phyloP scores from a whole-genome alignment of 1,140 invertebrate genomes.

The Rhyzopertha dominica region DNA sequence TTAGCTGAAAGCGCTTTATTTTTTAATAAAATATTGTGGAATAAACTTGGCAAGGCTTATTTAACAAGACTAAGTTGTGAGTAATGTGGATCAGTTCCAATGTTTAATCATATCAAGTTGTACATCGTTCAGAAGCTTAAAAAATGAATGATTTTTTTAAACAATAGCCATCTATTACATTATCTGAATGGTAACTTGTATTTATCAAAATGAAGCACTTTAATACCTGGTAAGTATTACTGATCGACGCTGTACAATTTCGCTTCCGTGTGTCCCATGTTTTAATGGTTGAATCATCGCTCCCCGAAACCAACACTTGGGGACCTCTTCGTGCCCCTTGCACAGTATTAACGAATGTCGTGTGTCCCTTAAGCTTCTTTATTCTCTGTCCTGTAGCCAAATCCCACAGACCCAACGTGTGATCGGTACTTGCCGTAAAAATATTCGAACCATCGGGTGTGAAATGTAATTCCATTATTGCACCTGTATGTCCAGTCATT shows the following conservation, averaged over 20 bases:
- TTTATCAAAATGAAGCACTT: too few relatives aligned
- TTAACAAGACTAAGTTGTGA: too few relatives aligned
- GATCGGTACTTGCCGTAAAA: constrained; percentile 93
- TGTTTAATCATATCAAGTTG: too few relatives aligned
- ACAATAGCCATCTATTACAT: too few relatives aligned
- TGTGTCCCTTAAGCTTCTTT: constrained; percentile 89
- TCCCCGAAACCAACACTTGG: constrained; percentile 84
- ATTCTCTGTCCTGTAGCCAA: constrained; percentile 78
- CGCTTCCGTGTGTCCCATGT: constrained; percentile 87
- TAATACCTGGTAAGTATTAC: constrained; percentile 72
- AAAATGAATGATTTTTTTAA: too few relatives aligned
- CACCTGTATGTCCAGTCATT: constrained; percentile 92
- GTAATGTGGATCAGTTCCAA: too few relatives aligned
- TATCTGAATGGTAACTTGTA: too few relatives aligned
- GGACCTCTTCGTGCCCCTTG: constrained; percentile 79
- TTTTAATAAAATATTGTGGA: too few relatives aligned
- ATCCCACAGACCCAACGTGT: constrained; percentile 94
- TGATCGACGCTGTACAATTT: constrained; percentile 69
- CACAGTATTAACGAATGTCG: constrained; percentile 83
- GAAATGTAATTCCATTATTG: constrained; percentile 93
- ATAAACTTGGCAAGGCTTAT: too few relatives aligned
- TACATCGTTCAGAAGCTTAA: too few relatives aligned
- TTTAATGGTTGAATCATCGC: constrained; percentile 91
- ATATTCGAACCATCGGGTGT: constrained; percentile 87
- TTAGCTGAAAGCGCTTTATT: too few relatives aligned